A percentile compares a stretch with the other conserved stretches of the same genome.
Conservation (phyloP, 2,113 vertebrate genomes). For the Osmerus mordax region DNA sequence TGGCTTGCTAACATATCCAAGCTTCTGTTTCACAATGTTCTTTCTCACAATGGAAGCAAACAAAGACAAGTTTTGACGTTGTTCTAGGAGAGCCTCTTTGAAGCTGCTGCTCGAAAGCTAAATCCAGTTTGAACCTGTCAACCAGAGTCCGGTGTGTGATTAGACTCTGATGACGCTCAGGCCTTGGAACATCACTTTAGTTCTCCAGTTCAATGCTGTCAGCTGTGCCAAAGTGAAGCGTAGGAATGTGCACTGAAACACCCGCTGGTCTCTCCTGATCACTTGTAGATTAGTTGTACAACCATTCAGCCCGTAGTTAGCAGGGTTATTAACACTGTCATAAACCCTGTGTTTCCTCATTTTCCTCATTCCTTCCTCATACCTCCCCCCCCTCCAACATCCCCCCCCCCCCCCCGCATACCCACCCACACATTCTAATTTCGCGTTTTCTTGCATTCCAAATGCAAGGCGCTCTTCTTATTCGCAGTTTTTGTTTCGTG, state of each 20-base stretch:
- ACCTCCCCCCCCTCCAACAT: not conserved
- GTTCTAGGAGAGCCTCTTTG: no score
- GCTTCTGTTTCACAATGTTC: no score
- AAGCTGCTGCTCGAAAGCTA: no score
- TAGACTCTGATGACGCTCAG: not conserved
- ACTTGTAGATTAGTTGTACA: slow-evolving; percentile 54
- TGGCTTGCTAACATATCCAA: no score
- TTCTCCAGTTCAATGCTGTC: slow-evolving; percentile 47
- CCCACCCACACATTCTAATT: slow-evolving; percentile 18
- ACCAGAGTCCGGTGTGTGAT: not conserved
- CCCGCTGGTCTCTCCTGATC: slow-evolving; percentile 44
- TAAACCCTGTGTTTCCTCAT: slow-evolving; percentile 56
- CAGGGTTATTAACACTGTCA: slow-evolving; percentile 45
- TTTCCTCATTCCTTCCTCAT: slow-evolving; percentile 42
- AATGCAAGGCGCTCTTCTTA: slow-evolving; percentile 46
- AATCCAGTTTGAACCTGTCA: no score
- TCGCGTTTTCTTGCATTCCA: slow-evolving; percentile 56
- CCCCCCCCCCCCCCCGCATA: slow-evolving; percentile 24
- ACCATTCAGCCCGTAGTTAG: slow-evolving; percentile 44
- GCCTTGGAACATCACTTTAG: slow-evolving; percentile 45
- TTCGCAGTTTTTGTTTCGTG: slow-evolving; percentile 26
- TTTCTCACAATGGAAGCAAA: no score
- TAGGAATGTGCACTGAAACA: slow-evolving; percentile 60
- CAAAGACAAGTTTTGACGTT: no score
- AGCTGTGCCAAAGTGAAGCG: slow-evolving; percentile 25